Evolutionary conservation across 2,113 vertebrate genomes (phyloP).

Genomic region (Loxodonta africana): DNA sequence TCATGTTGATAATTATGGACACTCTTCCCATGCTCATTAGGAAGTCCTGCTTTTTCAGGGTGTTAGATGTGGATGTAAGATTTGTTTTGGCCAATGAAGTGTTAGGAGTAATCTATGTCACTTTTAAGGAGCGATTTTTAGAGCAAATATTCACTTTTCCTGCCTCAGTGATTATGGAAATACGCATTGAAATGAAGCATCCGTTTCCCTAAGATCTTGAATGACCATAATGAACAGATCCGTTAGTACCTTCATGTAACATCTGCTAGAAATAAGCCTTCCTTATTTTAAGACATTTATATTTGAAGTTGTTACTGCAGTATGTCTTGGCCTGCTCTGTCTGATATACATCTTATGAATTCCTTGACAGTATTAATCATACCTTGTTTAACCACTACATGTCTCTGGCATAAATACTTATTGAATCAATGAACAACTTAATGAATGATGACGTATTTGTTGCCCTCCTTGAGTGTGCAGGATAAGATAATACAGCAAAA

Average conservation of each 20-base stretch:
- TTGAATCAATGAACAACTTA: neutral
- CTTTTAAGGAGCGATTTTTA: neutral
- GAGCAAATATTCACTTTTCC: neutral
- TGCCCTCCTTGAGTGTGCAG: neutral
- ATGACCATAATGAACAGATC: neutral
- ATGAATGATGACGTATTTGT: conserved; percentile 22
- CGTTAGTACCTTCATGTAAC: neutral
- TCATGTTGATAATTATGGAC: neutral
- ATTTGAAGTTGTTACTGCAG: conserved; percentile 18
- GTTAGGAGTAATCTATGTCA: neutral
- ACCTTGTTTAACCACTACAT: neutral
- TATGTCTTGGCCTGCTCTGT: neutral
- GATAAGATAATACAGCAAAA: neutral
- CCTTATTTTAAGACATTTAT: neutral
- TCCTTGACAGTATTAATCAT: neutral
- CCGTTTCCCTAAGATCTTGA: conserved; percentile 14
- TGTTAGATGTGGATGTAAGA: neutral
- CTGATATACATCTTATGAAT: neutral
- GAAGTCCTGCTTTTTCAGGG: neutral
- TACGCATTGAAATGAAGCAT: neutral
- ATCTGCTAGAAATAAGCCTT: neutral
- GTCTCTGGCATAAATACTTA: neutral
- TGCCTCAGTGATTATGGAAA: neutral
- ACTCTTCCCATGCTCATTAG: neutral
- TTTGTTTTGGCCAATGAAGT: neutral